Base-by-base conservation (phyloP, 2,113 vertebrate genomes). In the Scomber colias region DNA sequence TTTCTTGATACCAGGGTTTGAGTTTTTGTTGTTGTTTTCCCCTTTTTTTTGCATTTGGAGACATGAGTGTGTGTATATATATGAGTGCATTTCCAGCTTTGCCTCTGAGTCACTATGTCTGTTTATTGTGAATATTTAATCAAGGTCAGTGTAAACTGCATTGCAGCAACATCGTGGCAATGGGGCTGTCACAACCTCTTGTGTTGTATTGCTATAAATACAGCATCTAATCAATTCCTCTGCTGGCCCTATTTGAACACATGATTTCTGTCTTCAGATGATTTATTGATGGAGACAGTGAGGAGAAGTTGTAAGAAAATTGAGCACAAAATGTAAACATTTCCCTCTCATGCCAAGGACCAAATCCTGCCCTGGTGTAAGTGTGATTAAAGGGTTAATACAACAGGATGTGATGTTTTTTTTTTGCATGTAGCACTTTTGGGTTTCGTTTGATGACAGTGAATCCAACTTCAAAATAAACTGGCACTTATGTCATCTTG, bases 41-140 rank as follows among this genome's bases (percentile, higher is more conserved):
- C 3, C 14, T 17, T 35, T 50, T 51, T 62, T 50, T 51, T 62
- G 46, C 75, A 16, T 54, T 16, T 15, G 51, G 46, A 50, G 11
- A 63, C 24, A 13, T 24, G 16, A 40, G 31, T 35, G 31, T 35
- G 31, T 31, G 3, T 3, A 15, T 14, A 44, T 15, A 13, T 14
- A 10, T 21, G 65, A 46, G 45, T 30, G 30, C 5, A 27, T 63
- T 48, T 54, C 44, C 27, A 30, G 69, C 21, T 49, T 30, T 5
- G 0, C 11, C 15, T 71, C 9, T 19, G 11, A 0, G 1, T 31
- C 57, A 5, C 48, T 16, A 13, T 4, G 3, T 46, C 27, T 40
- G 55, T 55, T 56, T 27, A 55, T 0, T 64, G 59, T 84, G 71
- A 71, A 79, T 79, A 79, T 71, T 55, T 50, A 61, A 76, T 76